These are phyloP conservation scores for Omphaloscelis lunosa DNA, from an alignment of 2,888 invertebrate genomes.

Conservation along the genomic window DNA sequence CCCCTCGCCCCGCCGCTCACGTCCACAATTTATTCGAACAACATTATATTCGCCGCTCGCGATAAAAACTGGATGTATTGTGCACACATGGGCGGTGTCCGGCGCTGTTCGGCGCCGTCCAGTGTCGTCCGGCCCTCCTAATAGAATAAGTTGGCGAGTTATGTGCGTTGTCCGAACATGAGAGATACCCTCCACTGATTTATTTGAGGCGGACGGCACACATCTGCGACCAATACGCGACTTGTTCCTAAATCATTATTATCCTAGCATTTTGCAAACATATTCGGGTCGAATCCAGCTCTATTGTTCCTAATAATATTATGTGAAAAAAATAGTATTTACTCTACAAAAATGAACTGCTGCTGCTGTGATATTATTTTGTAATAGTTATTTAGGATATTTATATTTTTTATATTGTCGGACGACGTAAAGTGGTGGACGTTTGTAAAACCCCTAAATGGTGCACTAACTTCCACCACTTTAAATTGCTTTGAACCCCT, in stretches of 20 bases:
- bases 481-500: not conserved
- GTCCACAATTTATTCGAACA: constrained; percentile 60
- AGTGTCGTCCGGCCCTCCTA: constrained; percentile 28
- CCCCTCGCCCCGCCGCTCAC: not conserved
- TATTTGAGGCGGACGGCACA: constrained; percentile 38
- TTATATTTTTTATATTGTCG: not conserved
- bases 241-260: constrained; percentile 49
- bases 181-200: constrained; percentile 49
- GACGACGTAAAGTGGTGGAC: no score
- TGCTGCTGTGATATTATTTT: not conserved
- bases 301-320: not conserved
- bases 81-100: constrained; percentile 48
- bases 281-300: not conserved
- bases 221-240: constrained; percentile 54
- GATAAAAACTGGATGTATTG: constrained; percentile 64
- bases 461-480: no score
- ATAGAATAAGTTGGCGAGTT: constrained; percentile 64
- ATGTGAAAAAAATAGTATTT: constrained; percentile 18
- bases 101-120: constrained; percentile 17
- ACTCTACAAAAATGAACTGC: constrained; percentile 7
- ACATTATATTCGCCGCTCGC: constrained; percentile 60
- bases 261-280: constrained; percentile 29
- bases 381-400: not conserved
- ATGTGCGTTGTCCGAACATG: constrained; percentile 43
- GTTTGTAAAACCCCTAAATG: no score